Evolutionary conservation across 2,113 vertebrate genomes (phyloP).

Genomic region (Ctenodactylus gundi): DNA sequence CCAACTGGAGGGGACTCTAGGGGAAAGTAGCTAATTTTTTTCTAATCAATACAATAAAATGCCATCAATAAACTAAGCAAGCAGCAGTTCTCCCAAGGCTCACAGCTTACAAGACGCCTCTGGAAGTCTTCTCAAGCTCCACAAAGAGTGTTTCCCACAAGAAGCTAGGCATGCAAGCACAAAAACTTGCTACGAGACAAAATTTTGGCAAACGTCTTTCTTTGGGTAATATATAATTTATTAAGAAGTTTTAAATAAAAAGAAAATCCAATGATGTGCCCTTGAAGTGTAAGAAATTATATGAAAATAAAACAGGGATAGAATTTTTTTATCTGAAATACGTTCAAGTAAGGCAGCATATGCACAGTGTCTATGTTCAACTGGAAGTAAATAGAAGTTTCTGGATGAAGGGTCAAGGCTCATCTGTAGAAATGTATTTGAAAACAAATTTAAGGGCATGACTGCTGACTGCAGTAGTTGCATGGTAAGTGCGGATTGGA

Average conservation of each 20-base stretch:
- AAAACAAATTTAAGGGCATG: neutral
- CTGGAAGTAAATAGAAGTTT: neutral
- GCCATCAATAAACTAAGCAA: neutral
- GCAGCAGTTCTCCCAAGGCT: neutral
- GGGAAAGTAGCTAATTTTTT: neutral
- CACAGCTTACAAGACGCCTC: neutral
- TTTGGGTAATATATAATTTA: slow-evolving; percentile 14
- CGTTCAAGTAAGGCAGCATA: neutral
- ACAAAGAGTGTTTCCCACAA: neutral
- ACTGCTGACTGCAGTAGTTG: neutral
- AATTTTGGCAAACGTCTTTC: neutral
- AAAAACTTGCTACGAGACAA: neutral
- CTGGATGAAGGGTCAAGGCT: neutral
- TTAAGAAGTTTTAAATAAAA: slow-evolving; percentile 5
- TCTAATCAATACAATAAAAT: slow-evolving; percentile 43
- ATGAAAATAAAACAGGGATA: neutral
- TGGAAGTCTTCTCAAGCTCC: neutral
- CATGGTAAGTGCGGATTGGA: neutral
- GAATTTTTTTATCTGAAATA: neutral
- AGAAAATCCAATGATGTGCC: neutral
- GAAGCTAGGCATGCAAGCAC: neutral
- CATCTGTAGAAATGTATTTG: neutral
- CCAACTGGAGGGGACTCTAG: neutral
- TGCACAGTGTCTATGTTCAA: neutral
- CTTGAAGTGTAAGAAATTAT: no score